Evolutionary conservation across 2,113 vertebrate genomes (phyloP), one percentile per base, ranked within the genome.

Genomic region (Alethe castanea): DNA sequence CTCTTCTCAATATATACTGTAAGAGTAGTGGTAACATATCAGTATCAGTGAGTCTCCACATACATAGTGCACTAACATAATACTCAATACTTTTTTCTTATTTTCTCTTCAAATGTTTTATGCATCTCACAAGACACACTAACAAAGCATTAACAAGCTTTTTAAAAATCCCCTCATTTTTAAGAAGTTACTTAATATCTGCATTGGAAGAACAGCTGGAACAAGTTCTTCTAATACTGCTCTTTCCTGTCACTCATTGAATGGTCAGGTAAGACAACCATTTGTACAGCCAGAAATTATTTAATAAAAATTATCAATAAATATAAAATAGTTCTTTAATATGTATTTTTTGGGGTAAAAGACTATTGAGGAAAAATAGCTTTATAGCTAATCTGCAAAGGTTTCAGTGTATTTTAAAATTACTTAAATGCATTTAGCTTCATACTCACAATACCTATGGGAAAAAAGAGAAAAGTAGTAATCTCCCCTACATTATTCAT

Each of bases 1-100:
- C 4, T 88, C 25, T 71, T 76, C 48, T 52, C 62, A 87, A 26
- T 77, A 53, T 44, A 77, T 53, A 33, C 62, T 52, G 12, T 54
- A n/a, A 66, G 42, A 42, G 2, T 62, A 56, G 11, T 0, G 0
- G 5, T 67, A 74, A 66, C 5, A 1, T 9, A n/a, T 31, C 5
- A 35, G 23, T 31, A 36, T 25, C 12, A 17, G 8, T 14, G 44
- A 29, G 14, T 53, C 11, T 60, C 40, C 29, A 9, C n/a, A 40
- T 22, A 40, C 0, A 0, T 2, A 31, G 9, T 20, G 11, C 36
- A 80, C 25, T 69, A 57, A 65, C 5, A 31, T 54, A 54, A 40
- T 9, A 36, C 29, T 19, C 9, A 84, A 64, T 28, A 24, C 6
- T 53, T 84, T 88, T 53, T 56, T 25, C n/a, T 92, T 6, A 22